Evolutionary conservation across 2,113 vertebrate genomes (phyloP).

Genomic region (Henicopernis longicauda): DNA sequence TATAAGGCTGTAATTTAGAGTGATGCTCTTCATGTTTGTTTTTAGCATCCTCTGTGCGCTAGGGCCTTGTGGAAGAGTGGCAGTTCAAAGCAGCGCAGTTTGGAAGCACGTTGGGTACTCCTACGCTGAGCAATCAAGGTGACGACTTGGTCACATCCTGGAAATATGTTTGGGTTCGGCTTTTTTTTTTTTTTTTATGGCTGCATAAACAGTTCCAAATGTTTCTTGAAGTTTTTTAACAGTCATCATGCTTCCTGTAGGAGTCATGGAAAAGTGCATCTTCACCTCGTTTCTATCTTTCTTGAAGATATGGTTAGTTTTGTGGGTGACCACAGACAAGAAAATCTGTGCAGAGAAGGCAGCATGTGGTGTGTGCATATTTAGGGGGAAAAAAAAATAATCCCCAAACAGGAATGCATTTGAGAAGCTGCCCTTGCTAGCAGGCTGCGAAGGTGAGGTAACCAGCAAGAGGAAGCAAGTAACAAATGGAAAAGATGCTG

Average conservation of each 20-base stretch:
- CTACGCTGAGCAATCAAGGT: not conserved
- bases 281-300: not conserved
- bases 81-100: not conserved
- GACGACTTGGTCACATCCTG: not conserved
- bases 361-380: not conserved
- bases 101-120: not conserved
- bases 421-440: not conserved
- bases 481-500: not conserved
- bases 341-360: conserved; percentile 12
- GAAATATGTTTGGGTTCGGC: not conserved
- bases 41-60: not conserved
- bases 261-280: conserved; percentile 17
- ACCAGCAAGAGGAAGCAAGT: not conserved
- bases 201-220: not conserved
- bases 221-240: not conserved
- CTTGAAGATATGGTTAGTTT: not conserved
- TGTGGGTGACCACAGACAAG: conserved; percentile 50
- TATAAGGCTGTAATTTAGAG: not conserved
- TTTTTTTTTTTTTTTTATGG: too few relatives aligned
- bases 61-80: not conserved
- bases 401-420: rapidly evolving
- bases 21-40: not conserved
- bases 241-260: not conserved
- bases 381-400: not conserved
- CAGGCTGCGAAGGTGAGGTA: not conserved